Evolutionary conservation across 2,113 vertebrate genomes (phyloP), one percentile per base, ranked within the genome.

Genomic region (Emberiza fucata): DNA sequence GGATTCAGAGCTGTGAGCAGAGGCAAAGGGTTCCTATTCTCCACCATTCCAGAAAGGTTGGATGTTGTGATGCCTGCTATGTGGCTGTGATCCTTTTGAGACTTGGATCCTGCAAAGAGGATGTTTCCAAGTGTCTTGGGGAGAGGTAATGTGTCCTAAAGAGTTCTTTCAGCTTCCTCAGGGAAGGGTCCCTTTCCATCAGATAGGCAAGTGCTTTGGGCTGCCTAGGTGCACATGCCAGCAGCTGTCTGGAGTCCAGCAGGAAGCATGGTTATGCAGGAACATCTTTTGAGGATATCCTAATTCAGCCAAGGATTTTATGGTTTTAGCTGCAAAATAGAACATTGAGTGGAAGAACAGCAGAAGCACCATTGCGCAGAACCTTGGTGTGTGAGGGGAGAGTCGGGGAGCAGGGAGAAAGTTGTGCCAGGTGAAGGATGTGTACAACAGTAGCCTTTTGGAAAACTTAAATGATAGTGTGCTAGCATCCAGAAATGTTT

Each of bases 311-410:
- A 45, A 59, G 11, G 22, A 39, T 59, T 63, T 79, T 65, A 5
- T 44, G 14, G 11, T 40, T 92, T 59, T 59, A 61, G 8, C 12
- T 72, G 44, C 10, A 50, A 57, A 76, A 40, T 7, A 29, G 42
- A 84, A 33, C 5, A 11, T 0, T 13, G 23, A 79, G 15, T 64
- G 54, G 25, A 68, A 83, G 37, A 65, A 6, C 9, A 80, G 53
- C 24, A 64, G 22, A 80, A 95, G 28, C 28, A 31, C 3, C 10
- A 40, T 29, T 56, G 10, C 20, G 27, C 5, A 44, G 33, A 69
- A 45, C 20, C 8, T 42, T 48, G 16, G 4, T 59, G 9, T 33
- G 25, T 14, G 7, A 0, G 1, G 0, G 1, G 1, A 2, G 12
- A 40, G 4, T 22, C 2, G 4, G 10, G 33, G 21, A 66, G 35